Percentiles rank a stretch among this genome's conserved stretches.
Evolutionary conservation across 2,888 invertebrate species (phyloP).

Genomic region (Scaptomyza polygonia): DNA sequence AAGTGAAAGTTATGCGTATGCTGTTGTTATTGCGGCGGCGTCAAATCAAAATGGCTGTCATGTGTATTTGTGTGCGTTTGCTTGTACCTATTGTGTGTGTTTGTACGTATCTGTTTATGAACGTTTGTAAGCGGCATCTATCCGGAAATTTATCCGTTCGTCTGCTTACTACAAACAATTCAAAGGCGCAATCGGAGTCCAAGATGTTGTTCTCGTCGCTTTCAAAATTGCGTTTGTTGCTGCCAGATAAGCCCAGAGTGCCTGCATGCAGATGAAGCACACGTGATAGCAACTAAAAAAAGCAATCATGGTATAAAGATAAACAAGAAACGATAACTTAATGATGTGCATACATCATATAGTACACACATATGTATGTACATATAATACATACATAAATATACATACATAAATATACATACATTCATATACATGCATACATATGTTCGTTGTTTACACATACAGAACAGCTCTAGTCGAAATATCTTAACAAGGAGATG

Average conservation of each 20-base stretch:
- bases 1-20: slow-evolving; percentile 65
- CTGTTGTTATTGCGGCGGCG: slow-evolving; percentile 42
- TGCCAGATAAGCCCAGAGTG: slow-evolving; percentile 29
- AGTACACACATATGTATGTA: no score
- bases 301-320: background rate
- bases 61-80: slow-evolving; percentile 11
- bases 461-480: no score
- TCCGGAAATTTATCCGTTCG: slow-evolving; percentile 64
- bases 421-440: no score
- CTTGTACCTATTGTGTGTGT: slow-evolving; percentile 3
- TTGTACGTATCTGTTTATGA: slow-evolving; percentile 6
- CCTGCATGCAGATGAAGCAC: slow-evolving; percentile 16
- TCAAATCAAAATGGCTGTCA: slow-evolving; percentile 62
- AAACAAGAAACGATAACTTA: background rate
- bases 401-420: background rate
- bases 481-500: no score
- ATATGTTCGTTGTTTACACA: no score
- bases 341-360: background rate
- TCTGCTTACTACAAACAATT: slow-evolving; percentile 20
- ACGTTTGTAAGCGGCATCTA: slow-evolving; percentile 53
- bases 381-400: no score
- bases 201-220: slow-evolving; percentile 10
- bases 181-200: slow-evolving; percentile 31
- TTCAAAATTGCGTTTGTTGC: slow-evolving; percentile 2
- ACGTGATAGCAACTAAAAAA: background rate